phyloP scores from a whole-genome alignment of 2,888 invertebrate species.

The Pegoplata infirma region DNA sequence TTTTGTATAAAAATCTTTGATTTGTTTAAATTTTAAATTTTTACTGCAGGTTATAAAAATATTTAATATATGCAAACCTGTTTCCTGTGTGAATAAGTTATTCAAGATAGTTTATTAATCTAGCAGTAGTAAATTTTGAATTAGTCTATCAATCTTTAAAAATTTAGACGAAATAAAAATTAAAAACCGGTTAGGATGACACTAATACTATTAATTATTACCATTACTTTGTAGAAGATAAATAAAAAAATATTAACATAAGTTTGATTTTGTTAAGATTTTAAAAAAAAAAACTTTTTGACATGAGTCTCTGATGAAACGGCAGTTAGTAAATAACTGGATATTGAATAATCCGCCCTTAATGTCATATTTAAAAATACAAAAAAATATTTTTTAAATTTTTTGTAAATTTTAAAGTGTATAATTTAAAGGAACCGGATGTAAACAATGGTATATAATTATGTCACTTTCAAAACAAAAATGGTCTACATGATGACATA shows the following conservation, averaged over 20 bases:
- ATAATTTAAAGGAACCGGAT: not conserved
- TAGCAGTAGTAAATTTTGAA: not conserved
- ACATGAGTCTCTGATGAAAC: too few species aligned
- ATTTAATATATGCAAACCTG: not conserved
- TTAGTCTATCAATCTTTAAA: too few species aligned
- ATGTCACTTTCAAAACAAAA: not conserved
- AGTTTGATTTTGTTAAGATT: not conserved
- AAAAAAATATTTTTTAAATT: too few species aligned
- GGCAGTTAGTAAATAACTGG: too few species aligned
- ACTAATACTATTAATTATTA: constrained; percentile 17
- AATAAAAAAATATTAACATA: constrained; percentile 2
- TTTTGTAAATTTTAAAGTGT: not conserved
- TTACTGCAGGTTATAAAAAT: too few species aligned
- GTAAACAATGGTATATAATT: not conserved
- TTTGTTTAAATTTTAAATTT: too few species aligned
- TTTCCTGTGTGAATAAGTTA: not conserved
- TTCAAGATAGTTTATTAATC: not conserved
- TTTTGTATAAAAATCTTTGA: too few species aligned
- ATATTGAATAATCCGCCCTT: too few species aligned
- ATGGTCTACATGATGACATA: constrained; percentile 7
- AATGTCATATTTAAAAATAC: not conserved
- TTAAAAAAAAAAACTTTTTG: too few species aligned
- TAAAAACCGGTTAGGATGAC: constrained; percentile 17
- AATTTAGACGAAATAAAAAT: not conserved
- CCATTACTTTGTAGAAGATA: not conserved